phyloP scores from a whole-genome alignment of 2,113 vertebrate species.

The Eira barbara region DNA sequence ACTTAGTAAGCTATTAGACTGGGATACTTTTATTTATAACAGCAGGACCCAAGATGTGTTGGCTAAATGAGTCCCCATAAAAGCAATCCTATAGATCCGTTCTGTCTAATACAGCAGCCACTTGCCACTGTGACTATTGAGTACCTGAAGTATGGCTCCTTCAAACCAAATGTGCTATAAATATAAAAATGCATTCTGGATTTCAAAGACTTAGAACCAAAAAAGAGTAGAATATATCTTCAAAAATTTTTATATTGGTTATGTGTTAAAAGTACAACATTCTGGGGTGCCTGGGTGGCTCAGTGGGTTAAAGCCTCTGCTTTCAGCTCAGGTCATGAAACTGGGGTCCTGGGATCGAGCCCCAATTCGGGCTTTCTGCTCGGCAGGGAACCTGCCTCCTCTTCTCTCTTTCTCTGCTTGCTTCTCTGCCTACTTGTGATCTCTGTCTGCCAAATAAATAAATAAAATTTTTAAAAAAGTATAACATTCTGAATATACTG shows the following conservation, averaged over 20 bases:
- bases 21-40: background rate
- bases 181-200: background rate
- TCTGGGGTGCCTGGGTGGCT: background rate
- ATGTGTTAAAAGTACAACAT: background rate
- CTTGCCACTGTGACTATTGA: background rate
- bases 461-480: background rate
- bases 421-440: too few species aligned
- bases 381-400: too few species aligned
- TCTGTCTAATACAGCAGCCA: background rate
- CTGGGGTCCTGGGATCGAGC: too few species aligned
- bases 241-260: background rate
- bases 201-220: background rate
- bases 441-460: too few species aligned
- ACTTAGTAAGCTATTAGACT: background rate
- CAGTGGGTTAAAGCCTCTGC: too few species aligned
- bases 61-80: background rate
- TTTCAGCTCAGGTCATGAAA: too few species aligned
- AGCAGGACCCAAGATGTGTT: background rate
- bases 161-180: background rate
- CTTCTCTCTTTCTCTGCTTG: too few species aligned
- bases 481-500: background rate
- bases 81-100: background rate
- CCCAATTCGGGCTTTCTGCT: too few species aligned
- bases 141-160: background rate
- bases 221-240: background rate